Conservation (phyloP, 1,140 invertebrate species). For the Brachionus calyciflorus region DNA sequence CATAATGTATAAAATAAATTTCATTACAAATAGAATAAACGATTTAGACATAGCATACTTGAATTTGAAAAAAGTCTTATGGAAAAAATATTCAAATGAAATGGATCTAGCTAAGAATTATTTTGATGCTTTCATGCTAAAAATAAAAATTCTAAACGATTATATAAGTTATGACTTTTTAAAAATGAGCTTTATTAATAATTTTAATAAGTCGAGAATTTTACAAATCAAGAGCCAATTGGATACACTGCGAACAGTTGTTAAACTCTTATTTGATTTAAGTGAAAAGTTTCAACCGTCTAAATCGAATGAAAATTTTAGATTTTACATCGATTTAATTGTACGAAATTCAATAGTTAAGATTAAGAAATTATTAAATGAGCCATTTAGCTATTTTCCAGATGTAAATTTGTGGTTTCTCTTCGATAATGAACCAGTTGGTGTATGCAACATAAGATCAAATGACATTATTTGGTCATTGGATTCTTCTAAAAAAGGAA, state of each 20-base stretch:
- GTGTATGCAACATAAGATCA: slow-evolving; percentile 18
- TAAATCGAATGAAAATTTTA: slow-evolving; percentile 26
- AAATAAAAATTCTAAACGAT: not conserved
- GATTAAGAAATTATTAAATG: slow-evolving; percentile 24
- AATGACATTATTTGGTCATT: slow-evolving; percentile 28
- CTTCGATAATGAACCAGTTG: not conserved
- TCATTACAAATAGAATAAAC: not conserved
- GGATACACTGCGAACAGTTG: not conserved
- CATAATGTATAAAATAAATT: slow-evolving; percentile 42
- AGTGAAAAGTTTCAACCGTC: not conserved
- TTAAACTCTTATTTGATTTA: not conserved
- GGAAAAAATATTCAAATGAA: not conserved
- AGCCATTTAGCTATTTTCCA: slow-evolving; percentile 42
- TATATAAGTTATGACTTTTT: slow-evolving; percentile 16
- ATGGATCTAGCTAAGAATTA: not conserved
- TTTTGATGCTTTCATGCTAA: not conserved
- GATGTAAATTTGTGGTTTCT: slow-evolving; percentile 37
- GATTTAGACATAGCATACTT: not conserved
- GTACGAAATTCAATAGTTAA: slow-evolving; percentile 8
- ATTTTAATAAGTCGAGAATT: not conserved
- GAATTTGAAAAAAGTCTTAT: not conserved
- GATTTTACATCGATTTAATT: slow-evolving; percentile 42
- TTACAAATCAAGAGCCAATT: not conserved
- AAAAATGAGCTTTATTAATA: not conserved
- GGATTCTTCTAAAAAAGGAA: not conserved